These are phyloP conservation scores for Eupithecia vulgata DNA, from an alignment of 2,888 invertebrate species.

Conservation along the genomic window DNA sequence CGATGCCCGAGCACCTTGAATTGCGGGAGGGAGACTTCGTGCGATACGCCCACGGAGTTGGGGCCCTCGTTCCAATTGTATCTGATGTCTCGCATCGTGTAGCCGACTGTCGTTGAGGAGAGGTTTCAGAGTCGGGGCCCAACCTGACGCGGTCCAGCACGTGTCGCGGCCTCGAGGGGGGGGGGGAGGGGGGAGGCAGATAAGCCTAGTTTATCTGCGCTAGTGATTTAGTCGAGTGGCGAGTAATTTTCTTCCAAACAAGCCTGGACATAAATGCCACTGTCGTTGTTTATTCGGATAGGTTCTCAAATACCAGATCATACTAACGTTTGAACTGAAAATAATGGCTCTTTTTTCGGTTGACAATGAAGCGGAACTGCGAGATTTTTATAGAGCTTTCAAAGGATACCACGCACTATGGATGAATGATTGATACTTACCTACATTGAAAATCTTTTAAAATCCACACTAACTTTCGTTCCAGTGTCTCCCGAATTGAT, in stretches of 20 bases:
- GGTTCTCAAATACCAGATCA: background rate
- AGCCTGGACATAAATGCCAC: background rate
- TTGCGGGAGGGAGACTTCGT: constrained; percentile 96
- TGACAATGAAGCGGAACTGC: background rate
- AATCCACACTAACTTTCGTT: background rate
- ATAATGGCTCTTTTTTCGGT: background rate
- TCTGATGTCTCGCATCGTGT: constrained; percentile 97
- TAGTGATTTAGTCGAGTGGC: constrained; percentile 10
- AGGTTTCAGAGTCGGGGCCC: constrained; percentile 30
- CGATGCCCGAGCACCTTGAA: constrained; percentile 97
- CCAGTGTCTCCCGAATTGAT: background rate
- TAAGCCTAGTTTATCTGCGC: constrained; percentile 4
- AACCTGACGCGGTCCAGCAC: constrained; percentile 28
- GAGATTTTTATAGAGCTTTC: background rate
- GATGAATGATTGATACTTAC: background rate
- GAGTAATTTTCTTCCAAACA: background rate
- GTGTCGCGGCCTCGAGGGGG: constrained; percentile 46
- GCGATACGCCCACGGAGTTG: constrained; percentile 95
- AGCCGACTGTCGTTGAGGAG: constrained; percentile 89
- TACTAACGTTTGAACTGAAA: background rate
- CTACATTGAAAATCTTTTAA: background rate
- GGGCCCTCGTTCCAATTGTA: constrained; percentile 97
- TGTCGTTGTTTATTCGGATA: background rate
- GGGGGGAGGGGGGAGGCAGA: constrained; percentile 26
- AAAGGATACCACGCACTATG: background rate